phyloP scores from a whole-genome alignment of 2,888 invertebrate genomes.

The Agonopterix alstromeriana region DNA sequence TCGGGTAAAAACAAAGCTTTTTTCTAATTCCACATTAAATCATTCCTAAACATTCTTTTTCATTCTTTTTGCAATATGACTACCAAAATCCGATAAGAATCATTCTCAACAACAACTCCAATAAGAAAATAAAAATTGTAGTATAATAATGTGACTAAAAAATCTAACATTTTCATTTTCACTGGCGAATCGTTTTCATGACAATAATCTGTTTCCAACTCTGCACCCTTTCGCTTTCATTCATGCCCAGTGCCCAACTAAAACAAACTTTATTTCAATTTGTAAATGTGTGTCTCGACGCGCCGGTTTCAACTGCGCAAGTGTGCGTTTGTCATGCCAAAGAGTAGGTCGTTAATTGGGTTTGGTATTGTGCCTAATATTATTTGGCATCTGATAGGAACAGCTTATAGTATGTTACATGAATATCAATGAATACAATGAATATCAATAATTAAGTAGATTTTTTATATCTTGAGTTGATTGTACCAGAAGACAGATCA shows the following conservation, averaged over 20 bases:
- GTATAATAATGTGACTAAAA: no score
- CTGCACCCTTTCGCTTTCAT: conserved; percentile 65
- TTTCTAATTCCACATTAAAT: no score
- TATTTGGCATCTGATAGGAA: neutral
- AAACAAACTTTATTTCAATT: conserved; percentile 75
- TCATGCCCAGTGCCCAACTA: conserved; percentile 71
- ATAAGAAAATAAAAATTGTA: no score
- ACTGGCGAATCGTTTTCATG: conserved; percentile 44
- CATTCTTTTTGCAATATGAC: no score
- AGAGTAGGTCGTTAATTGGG: conserved; percentile 26
- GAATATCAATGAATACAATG: no score
- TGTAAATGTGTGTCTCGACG: conserved; percentile 51
- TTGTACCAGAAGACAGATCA: no score
- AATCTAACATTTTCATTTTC: neutral
- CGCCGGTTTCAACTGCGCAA: conserved; percentile 42
- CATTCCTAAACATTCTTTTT: no score
- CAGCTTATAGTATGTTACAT: neutral
- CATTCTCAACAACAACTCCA: no score
- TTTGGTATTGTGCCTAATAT: conserved; percentile 10
- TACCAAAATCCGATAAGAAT: no score
- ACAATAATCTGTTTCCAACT: conserved; percentile 33
- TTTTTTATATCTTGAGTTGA: no score
- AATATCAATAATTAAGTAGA: no score
- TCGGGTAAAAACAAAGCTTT: no score
- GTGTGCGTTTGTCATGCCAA: conserved; percentile 49